A percentile compares a stretch with the other conserved stretches of the same genome.
phyloP scores from a whole-genome alignment of 2,797 vertebrate species.

The Rhabdomys pumilio region DNA sequence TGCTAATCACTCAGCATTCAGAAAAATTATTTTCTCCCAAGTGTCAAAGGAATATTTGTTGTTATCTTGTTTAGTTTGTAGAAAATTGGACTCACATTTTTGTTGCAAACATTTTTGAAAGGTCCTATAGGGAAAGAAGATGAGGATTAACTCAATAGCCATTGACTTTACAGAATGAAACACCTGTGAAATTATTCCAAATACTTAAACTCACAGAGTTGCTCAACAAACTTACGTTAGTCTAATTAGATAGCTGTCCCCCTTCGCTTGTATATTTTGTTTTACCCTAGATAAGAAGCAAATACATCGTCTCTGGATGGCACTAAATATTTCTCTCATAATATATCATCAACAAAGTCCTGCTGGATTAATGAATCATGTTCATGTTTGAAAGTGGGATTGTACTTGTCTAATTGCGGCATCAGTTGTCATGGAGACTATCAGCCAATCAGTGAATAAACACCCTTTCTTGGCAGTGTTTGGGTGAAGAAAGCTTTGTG shows the following conservation, averaged over 20 bases:
- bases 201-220: slow-evolving; percentile 82
- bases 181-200: slow-evolving; percentile 85
- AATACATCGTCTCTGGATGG: slow-evolving; percentile 89
- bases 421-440: slow-evolving; percentile 97
- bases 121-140: slow-evolving; percentile 55
- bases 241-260: slow-evolving; percentile 89
- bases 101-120: slow-evolving; percentile 39
- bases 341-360: slow-evolving; percentile 92
- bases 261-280: slow-evolving; percentile 88
- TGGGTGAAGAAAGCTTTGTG: slow-evolving; percentile 95
- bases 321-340: slow-evolving; percentile 91
- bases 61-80: slow-evolving; percentile 62
- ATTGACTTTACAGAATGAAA: slow-evolving; percentile 72
- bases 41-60: slow-evolving; percentile 67
- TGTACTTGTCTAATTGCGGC: slow-evolving; percentile 97
- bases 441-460: slow-evolving; percentile 95
- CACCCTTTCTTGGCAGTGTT: slow-evolving; percentile 95
- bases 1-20: slow-evolving; percentile 67
- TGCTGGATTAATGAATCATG: slow-evolving; percentile 95
- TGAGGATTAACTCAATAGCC: slow-evolving; percentile 65
- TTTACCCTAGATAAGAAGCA: slow-evolving; percentile 89
- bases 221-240: slow-evolving; percentile 85
- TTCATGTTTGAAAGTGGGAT: slow-evolving; percentile 95
- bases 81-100: slow-evolving; percentile 62
- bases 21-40: slow-evolving; percentile 71